Percentiles rank a stretch among this genome's conserved stretches.
Evolutionary conservation across 2,888 invertebrate species (phyloP).

Genomic region (Aporophyla nigra): DNA sequence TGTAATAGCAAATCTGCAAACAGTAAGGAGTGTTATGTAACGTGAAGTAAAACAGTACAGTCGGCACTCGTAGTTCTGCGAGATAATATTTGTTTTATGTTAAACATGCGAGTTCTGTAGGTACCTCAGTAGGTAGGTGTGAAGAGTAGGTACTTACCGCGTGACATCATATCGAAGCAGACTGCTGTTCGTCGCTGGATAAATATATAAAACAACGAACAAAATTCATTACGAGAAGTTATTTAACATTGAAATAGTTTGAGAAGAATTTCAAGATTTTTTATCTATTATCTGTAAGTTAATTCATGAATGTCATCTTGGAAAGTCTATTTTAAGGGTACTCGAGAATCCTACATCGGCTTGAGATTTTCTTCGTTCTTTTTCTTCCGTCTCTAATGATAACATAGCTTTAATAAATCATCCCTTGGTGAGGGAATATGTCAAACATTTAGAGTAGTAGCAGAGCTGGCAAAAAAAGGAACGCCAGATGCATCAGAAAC

Average conservation of each 20-base stretch:
- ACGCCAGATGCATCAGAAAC: background rate
- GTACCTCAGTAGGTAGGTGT: conserved; percentile 20
- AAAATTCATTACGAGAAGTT: background rate
- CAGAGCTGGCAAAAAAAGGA: background rate
- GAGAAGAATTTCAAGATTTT: background rate
- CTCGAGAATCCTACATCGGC: background rate
- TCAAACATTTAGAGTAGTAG: too few species aligned
- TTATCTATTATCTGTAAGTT: background rate
- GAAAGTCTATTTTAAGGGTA: background rate
- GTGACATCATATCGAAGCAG: conserved; percentile 58
- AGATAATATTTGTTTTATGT: conserved; percentile 68
- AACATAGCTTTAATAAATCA: background rate
- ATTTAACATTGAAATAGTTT: conserved; percentile 4
- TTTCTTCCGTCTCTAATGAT: background rate
- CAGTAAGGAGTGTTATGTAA: conserved; percentile 57
- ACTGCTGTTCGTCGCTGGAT: conserved; percentile 15
- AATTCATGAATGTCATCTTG: too few species aligned
- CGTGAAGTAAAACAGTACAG: conserved; percentile 47
- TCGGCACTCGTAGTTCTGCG: conserved; percentile 38
- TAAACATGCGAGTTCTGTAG: conserved; percentile 47
- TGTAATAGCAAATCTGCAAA: conserved; percentile 53
- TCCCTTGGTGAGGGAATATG: background rate
- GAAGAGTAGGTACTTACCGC: background rate
- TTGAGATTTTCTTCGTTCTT: background rate
- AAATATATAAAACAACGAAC: conserved; percentile 24